Evolutionary conservation across 35 echinoderm and acorn worm species (phyloP).

Genomic region (Amphiura filiformis): DNA sequence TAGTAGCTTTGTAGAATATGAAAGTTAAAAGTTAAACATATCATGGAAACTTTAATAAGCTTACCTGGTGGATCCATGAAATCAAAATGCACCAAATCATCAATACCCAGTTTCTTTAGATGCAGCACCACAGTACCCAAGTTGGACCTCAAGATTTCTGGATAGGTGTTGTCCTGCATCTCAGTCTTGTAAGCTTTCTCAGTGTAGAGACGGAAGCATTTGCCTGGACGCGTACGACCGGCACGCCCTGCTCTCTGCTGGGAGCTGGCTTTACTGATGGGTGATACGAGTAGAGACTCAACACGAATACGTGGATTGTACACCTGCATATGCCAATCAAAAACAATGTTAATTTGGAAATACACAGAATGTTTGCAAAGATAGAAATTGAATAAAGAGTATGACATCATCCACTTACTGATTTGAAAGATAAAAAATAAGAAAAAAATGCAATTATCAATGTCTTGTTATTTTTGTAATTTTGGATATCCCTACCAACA

Average conservation of each 20-base stretch:
- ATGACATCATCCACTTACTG: no score
- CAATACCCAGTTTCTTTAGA: constrained; percentile 97
- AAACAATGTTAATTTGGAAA: not conserved
- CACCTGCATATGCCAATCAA: constrained; percentile 44
- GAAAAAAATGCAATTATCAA: no score
- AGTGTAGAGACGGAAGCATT: constrained; percentile 97
- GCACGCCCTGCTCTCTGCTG: constrained; percentile 97
- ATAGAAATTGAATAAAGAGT: no score
- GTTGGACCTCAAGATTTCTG: constrained; percentile 93
- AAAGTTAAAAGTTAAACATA: no score
- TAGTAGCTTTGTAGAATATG: no score
- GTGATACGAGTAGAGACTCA: constrained; percentile 88
- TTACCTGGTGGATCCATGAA: constrained; percentile 99
- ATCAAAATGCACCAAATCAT: constrained; percentile 98
- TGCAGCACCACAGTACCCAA: constrained; percentile 94
- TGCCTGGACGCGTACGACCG: constrained; percentile 89
- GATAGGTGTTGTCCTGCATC: constrained; percentile 99
- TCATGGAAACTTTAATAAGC: no score
- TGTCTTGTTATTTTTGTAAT: no score
- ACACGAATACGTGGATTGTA: constrained; percentile 98
- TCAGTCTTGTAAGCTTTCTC: constrained; percentile 84
- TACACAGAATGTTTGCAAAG: no score
- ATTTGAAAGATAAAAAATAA: no score
- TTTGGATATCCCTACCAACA: no score
- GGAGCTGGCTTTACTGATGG: constrained; percentile 94